These are phyloP conservation scores for Neoitamus cyanurus DNA, from an alignment of 2,888 invertebrate species.

Conservation along the genomic window DNA sequence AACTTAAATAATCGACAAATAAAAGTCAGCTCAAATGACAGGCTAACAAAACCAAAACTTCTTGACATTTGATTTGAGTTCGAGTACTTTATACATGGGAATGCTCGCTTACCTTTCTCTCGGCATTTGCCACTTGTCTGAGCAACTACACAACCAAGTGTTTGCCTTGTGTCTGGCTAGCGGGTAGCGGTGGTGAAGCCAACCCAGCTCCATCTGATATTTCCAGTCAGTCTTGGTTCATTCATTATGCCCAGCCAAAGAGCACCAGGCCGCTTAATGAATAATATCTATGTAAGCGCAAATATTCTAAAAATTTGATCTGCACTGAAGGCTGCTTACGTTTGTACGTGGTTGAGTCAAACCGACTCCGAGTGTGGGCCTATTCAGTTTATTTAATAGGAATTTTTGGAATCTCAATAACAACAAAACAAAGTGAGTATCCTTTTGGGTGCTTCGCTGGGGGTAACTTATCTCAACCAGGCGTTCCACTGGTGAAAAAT, in stretches of 20 bases:
- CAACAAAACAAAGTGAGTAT: neutral
- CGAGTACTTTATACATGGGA: slow-evolving; percentile 25
- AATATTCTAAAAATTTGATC: neutral
- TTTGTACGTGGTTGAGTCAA: neutral
- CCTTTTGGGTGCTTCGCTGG: too few species aligned
- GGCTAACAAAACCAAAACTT: slow-evolving; percentile 17
- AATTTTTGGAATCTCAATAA: neutral
- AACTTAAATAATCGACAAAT: slow-evolving; percentile 43
- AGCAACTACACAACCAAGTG: slow-evolving; percentile 9
- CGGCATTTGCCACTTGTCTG: slow-evolving; percentile 44
- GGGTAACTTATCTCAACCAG: too few species aligned
- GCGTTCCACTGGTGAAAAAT: too few species aligned
- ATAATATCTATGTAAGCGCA: neutral
- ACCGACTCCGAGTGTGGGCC: neutral
- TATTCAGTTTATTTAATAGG: neutral
- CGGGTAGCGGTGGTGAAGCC: neutral
- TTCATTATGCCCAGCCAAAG: neutral
- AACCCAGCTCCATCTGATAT: slow-evolving; percentile 12
- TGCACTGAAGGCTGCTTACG: neutral
- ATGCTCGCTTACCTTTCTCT: slow-evolving; percentile 43
- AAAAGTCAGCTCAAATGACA: slow-evolving; percentile 38
- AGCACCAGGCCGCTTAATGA: neutral
- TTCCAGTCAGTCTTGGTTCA: slow-evolving; percentile 9
- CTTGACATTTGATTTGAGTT: slow-evolving; percentile 39
- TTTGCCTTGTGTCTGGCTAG: neutral